These are phyloP conservation scores for Austrolebias charrua DNA, from an alignment of 2,797 vertebrate species.

Conservation along the genomic window DNA sequence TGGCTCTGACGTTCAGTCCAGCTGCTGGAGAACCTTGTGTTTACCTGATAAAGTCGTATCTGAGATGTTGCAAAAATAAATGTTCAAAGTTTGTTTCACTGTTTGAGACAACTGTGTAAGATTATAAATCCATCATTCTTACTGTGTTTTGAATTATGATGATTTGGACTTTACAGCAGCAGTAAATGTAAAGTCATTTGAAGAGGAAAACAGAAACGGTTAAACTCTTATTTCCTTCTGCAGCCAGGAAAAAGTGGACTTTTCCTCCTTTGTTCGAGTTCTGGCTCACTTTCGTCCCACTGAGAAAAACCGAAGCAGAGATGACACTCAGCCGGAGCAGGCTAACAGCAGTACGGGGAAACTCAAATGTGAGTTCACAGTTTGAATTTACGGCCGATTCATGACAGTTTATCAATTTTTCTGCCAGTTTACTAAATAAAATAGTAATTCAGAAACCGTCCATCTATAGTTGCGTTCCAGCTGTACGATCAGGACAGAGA, in stretches of 20 bases:
- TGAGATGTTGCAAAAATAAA: background rate
- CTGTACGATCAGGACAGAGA: conserved; percentile 83
- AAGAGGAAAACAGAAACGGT: conserved; percentile 4
- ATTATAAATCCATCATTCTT: background rate
- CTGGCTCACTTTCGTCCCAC: conserved; percentile 82
- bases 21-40: background rate
- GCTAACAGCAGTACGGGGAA: conserved; percentile 80
- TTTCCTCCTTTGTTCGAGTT: conserved; percentile 77
- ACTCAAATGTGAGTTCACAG: conserved; percentile 77
- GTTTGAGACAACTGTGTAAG: background rate
- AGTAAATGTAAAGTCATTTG: background rate
- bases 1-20: too few species aligned
- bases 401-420: too few species aligned
- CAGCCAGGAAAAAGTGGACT: conserved; percentile 78
- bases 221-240: background rate
- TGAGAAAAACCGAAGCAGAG: conserved; percentile 46
- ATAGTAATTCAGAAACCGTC: background rate
- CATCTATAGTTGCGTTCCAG: conserved; percentile 80
- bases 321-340: conserved; percentile 58
- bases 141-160: background rate
- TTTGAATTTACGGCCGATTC: too few species aligned
- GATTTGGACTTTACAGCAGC: background rate
- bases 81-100: background rate
- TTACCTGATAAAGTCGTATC: background rate
- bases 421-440: background rate